Evolutionary conservation across 1,140 invertebrate genomes (phyloP), one percentile per base, ranked within the genome.

Genomic region (Trichogramma pretiosum): DNA sequence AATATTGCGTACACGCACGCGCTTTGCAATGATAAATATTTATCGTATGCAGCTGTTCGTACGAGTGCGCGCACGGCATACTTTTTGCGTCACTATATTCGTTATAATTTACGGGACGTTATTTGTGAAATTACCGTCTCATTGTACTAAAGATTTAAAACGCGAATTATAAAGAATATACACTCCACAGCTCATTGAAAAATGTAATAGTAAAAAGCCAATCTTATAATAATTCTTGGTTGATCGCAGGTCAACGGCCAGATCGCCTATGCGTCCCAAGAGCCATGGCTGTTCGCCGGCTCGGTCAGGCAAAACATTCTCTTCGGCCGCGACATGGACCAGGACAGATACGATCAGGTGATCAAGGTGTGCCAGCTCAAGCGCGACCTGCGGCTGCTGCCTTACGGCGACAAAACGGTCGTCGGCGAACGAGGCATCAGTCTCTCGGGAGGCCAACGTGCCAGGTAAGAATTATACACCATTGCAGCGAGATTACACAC

Each of bases 401-500:
- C 75, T 1, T 64, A 74, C 50, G 81, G 85, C 2, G 88, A 90
- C 58, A 67, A 74, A 48, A 89, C 87, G 0, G 67, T 85, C n/a
- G 84, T 92, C 9, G 88, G 89, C 11, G 89, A 93, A 59, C 74
- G 82, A 42, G 89, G 89, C 37, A 78, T 83, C 9, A 74, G 77
- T 48, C 58, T 83, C 5, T 81, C 79, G 39, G 87, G 87, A 19
- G 87, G 88, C 1, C 89, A 92, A 64, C 85, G 82, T 62, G 85
- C 87, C 3, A 74, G 82, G 67, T 69, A 36, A 22, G n/a, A n/a
- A n/a, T 57, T 79, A 3, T 33, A 41, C 13, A 19, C 0, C 26
- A 21, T n/a, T 23, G 22, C 4, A 21, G 30, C 10, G n/a, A n/a
- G n/a, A n/a, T n/a, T n/a, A n/a, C n/a, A n/a, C n/a, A n/a, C n/a